Conservation (phyloP, 2,888 invertebrate genomes). For the Ganaspis brasiliensis region DNA sequence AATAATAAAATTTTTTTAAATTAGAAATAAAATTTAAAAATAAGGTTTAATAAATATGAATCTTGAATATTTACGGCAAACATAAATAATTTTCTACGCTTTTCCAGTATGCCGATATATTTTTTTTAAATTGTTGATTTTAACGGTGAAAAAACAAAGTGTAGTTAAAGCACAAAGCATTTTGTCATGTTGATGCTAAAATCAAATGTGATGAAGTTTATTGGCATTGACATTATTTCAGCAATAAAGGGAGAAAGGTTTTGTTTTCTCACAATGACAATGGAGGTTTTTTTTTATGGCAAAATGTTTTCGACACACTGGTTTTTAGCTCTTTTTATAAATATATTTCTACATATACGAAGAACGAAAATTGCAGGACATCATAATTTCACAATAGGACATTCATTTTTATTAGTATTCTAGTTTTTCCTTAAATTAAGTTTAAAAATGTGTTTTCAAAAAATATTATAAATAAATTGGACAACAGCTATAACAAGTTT, state of each 20-base stretch:
- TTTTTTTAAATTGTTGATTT: neutral
- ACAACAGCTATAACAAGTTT: no score
- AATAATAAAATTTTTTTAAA: no score
- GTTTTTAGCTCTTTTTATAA: neutral
- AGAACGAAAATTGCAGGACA: neutral
- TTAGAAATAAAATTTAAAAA: no score
- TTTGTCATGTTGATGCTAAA: slow-evolving; percentile 10
- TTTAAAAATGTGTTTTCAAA: no score
- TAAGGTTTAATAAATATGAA: no score
- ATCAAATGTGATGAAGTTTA: slow-evolving; percentile 12
- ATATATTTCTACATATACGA: neutral
- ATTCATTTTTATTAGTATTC: no score
- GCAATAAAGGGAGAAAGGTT: slow-evolving; percentile 1
- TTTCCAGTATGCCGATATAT: neutral
- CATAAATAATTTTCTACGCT: no score
- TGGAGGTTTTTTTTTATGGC: slow-evolving; percentile 5
- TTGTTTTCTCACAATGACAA: slow-evolving; percentile 9
- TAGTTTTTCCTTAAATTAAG: no score
- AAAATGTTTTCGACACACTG: neutral
- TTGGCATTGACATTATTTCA: neutral
- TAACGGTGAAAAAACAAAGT: neutral
- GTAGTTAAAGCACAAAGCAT: neutral
- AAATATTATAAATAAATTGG: no score
- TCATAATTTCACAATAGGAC: no score
- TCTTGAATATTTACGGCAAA: no score